Evolutionary conservation across 1,140 invertebrate species (phyloP), one percentile per base, ranked within the genome.

Genomic region (Aleiodes sp.): DNA sequence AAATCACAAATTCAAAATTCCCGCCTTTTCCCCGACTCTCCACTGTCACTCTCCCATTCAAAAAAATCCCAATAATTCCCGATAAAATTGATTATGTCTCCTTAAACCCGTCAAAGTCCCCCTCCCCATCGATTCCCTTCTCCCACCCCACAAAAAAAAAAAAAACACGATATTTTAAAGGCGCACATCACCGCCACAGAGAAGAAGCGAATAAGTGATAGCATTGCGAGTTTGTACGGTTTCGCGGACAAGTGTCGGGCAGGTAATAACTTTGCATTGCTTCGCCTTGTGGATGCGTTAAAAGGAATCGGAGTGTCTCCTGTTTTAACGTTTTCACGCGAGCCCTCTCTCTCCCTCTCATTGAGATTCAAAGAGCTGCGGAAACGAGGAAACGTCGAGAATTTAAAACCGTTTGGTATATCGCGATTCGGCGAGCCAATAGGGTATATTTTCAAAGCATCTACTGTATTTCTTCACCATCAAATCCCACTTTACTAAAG

Each of bases 381-480:
- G 63, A 74, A 74, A 66, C 70, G 73, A 69, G 73, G 70, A 74
- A 74, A 74, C 67, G 73, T 74, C 67, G 66, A 43, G 69, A 74
- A 70, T 57, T 57, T 57, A 24, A 60, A 52, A 52, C 46, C 10
- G 46, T 24, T 52, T 52, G 46, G 46, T 52, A n/a, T n/a, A 63
- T 39, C 61, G 73, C 69, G 73, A 74, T 74, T 69, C 66, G 60
- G 70, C 39, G 62, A 10, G 62, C 35, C 12, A 35, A 21, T 35
- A 2, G 4, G 31, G 19, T 21, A 16, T 35, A 7, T 26, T 64
- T 21, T 28, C n/a, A n/a, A n/a, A n/a, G n/a, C n/a, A n/a, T n/a
- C n/a, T n/a, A n/a, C n/a, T n/a, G n/a, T n/a, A n/a, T 52, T 52
- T 52, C 46, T 52, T 16, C 46, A 52, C 21, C 46, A n/a, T n/a